Evolutionary conservation across 2,888 invertebrate genomes (phyloP).

Genomic region (Drepana falcataria): DNA sequence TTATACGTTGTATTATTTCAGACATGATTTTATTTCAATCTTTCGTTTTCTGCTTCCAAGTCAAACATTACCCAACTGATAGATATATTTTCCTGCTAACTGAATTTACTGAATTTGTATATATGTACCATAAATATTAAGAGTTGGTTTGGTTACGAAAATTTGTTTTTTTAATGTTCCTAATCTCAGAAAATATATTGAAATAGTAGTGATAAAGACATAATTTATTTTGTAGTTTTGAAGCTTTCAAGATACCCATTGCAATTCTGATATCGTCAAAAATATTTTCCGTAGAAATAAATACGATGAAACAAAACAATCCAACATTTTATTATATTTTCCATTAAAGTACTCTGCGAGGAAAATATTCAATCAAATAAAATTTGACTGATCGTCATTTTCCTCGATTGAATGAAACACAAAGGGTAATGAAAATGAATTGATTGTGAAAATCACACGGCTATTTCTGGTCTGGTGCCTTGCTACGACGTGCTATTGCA

Average conservation of each 20-base stretch:
- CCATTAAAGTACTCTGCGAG: slow-evolving; percentile 4
- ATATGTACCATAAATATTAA: no score
- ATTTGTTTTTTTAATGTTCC: no score
- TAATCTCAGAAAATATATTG: no score
- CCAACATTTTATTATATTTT: slow-evolving; percentile 8
- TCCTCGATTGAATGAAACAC: slow-evolving; percentile 17
- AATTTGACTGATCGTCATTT: slow-evolving; percentile 17
- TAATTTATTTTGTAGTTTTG: no score
- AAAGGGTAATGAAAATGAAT: slow-evolving; percentile 22
- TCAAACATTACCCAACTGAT: neutral
- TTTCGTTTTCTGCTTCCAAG: slow-evolving; percentile 16
- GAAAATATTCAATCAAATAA: slow-evolving; percentile 18
- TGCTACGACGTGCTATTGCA: neutral
- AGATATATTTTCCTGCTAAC: neutral
- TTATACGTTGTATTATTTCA: slow-evolving; percentile 22
- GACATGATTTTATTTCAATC: slow-evolving; percentile 21
- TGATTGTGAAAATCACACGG: slow-evolving; percentile 11
- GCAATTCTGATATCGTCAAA: no score
- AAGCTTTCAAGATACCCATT: no score
- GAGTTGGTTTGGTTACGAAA: no score
- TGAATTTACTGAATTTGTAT: no score
- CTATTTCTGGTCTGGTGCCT: slow-evolving; percentile 1
- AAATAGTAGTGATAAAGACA: no score
- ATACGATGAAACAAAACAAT: slow-evolving; percentile 3
- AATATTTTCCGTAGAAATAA: neutral